Conservation (phyloP, 2,113 vertebrate genomes). For the Ciconia stormi region DNA sequence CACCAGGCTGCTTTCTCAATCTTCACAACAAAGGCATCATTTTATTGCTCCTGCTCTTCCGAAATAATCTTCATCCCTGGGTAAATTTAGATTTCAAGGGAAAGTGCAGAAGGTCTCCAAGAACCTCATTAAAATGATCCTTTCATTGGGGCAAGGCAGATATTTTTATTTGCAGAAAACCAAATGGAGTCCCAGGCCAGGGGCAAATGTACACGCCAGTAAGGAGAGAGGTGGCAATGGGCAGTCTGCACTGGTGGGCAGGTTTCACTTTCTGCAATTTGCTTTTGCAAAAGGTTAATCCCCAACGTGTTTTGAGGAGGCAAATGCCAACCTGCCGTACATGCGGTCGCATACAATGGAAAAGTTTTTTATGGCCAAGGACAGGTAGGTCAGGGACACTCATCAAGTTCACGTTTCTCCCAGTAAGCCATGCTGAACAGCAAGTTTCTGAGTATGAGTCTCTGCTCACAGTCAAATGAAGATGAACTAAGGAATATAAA, state of each 20-base stretch:
- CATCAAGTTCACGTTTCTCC: background rate
- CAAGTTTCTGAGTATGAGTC: background rate
- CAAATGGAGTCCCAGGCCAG: background rate
- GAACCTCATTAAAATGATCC: background rate
- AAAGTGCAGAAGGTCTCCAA: background rate
- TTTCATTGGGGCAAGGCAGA: background rate
- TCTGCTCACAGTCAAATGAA: background rate
- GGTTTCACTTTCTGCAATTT: background rate
- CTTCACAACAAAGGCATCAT: slow-evolving; percentile 26
- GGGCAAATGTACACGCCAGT: background rate
- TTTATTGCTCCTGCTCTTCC: background rate
- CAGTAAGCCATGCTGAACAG: background rate
- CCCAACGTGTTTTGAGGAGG: background rate
- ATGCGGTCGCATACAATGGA: background rate
- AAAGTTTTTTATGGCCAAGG: background rate
- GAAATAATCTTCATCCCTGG: background rate
- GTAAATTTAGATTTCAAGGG: slow-evolving; percentile 12
- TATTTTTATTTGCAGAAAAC: background rate
- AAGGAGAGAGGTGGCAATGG: background rate
- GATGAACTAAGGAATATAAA: background rate
- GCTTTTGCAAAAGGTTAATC: slow-evolving; percentile 30
- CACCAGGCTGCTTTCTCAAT: background rate
- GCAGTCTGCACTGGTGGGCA: background rate
- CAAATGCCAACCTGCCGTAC: background rate
- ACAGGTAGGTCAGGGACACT: background rate